Conservation (phyloP, 2,888 invertebrate genomes). For the Zygogramma bicolorata region DNA sequence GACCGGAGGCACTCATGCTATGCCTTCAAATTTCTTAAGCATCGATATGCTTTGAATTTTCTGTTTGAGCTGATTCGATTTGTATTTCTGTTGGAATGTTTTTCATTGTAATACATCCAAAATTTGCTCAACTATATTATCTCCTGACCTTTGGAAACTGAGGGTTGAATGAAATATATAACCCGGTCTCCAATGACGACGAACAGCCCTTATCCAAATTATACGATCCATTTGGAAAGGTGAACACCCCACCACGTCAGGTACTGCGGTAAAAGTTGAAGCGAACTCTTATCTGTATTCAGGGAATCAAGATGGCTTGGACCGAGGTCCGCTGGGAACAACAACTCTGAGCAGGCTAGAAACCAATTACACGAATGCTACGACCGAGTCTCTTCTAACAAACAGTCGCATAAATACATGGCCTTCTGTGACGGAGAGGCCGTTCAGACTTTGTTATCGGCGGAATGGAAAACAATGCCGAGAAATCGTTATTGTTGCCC, state of each 20-base stretch:
- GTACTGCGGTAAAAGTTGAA: slow-evolving; percentile 43
- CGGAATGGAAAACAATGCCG: slow-evolving; percentile 23
- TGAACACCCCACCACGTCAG: neutral
- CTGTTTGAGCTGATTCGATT: too few relatives aligned
- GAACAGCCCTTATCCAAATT: neutral
- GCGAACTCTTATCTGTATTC: slow-evolving; percentile 50
- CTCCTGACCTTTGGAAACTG: too few relatives aligned
- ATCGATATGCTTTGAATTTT: too few relatives aligned
- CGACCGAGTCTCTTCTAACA: slow-evolving; percentile 55
- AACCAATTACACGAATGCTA: slow-evolving; percentile 59
- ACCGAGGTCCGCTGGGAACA: slow-evolving; percentile 55
- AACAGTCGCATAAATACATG: slow-evolving; percentile 61
- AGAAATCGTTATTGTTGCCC: slow-evolving; percentile 2
- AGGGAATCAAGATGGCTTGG: slow-evolving; percentile 51
- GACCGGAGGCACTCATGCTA: too few relatives aligned
- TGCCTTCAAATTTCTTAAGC: too few relatives aligned
- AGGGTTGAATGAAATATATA: neutral
- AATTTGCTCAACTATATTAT: too few relatives aligned
- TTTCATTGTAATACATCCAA: too few relatives aligned
- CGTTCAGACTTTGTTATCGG: slow-evolving; percentile 41
- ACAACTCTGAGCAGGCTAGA: slow-evolving; percentile 55
- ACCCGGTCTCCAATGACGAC: neutral
- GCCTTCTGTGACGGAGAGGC: slow-evolving; percentile 50
- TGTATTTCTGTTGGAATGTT: too few relatives aligned
- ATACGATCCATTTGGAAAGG: neutral